Percentiles rank a stretch among this genome's conserved stretches.
Conservation (phyloP, 1,140 invertebrate species). For the Ganaspis sp. region DNA sequence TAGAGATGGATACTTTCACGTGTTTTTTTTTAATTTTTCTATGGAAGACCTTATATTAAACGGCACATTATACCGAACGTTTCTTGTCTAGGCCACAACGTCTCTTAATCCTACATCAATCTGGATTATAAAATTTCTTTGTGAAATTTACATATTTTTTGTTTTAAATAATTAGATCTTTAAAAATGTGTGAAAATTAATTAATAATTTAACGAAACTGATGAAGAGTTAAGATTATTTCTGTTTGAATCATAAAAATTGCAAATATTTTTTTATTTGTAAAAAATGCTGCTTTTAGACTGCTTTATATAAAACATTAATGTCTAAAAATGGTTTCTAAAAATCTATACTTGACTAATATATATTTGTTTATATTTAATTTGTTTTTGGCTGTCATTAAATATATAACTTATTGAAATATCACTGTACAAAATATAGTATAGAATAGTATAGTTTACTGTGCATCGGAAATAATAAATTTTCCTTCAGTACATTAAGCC, state of each 20-base stretch:
- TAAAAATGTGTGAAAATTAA: not conserved
- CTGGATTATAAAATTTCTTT: not conserved
- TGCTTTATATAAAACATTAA: constrained; percentile 40
- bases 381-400: constrained; percentile 31
- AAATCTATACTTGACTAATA: constrained; percentile 51
- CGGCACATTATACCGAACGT: constrained; percentile 52
- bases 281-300: constrained; percentile 22
- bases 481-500: constrained; percentile 28
- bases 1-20: constrained; percentile 44
- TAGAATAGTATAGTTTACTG: constrained; percentile 64
- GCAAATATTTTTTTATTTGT: constrained; percentile 29
- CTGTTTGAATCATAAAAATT: constrained; percentile 41
- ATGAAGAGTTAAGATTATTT: constrained; percentile 10
- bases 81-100: constrained; percentile 48
- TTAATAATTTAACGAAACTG: not conserved
- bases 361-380: constrained; percentile 33
- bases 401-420: constrained; percentile 46
- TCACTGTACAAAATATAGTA: constrained; percentile 67
- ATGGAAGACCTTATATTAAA: constrained; percentile 63
- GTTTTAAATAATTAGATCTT: too few species aligned
- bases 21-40: constrained; percentile 45
- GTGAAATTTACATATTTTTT: not conserved
- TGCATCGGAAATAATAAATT: constrained; percentile 48
- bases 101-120: constrained; percentile 31
- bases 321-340: constrained; percentile 52